Evolutionary conservation across 2,113 vertebrate genomes (phyloP).

Genomic region (Vidua macroura): DNA sequence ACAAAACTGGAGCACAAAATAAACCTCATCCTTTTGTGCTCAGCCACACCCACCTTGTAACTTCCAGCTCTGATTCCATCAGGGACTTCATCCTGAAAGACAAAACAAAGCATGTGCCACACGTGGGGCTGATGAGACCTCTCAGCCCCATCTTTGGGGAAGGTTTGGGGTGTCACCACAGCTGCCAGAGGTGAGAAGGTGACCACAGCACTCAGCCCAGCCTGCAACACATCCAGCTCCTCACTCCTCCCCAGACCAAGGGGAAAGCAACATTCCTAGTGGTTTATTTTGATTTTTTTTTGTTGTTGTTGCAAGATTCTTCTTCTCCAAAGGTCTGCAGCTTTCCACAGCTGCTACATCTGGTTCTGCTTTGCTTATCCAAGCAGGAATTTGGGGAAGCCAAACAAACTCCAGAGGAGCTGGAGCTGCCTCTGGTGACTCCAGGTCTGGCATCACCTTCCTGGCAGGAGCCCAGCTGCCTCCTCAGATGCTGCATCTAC

Average conservation of each 20-base stretch:
- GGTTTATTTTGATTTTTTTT: not conserved
- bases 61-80: constrained; percentile 80
- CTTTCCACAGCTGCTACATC: accelerated
- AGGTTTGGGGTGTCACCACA: not conserved
- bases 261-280: not conserved
- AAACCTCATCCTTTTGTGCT: not conserved
- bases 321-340: not conserved
- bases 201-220: not conserved
- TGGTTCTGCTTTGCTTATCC: not conserved
- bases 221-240: not conserved
- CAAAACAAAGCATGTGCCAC: not conserved
- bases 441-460: not conserved
- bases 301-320: not conserved
- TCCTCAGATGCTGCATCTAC: not conserved
- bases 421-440: not conserved
- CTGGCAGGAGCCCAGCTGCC: not conserved
- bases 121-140: accelerated
- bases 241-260: not conserved
- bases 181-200: not conserved
- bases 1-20: not conserved
- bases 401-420: not conserved
- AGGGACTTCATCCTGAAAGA: constrained; percentile 84
- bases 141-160: not conserved
- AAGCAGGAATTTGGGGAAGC: not conserved
- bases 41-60: constrained; percentile 77